Percentiles rank a stretch among this genome's conserved stretches.
These are phyloP conservation scores for Ptiloglossa arizonensis DNA, from an alignment of 1,140 invertebrate species.

Conservation along the genomic window DNA sequence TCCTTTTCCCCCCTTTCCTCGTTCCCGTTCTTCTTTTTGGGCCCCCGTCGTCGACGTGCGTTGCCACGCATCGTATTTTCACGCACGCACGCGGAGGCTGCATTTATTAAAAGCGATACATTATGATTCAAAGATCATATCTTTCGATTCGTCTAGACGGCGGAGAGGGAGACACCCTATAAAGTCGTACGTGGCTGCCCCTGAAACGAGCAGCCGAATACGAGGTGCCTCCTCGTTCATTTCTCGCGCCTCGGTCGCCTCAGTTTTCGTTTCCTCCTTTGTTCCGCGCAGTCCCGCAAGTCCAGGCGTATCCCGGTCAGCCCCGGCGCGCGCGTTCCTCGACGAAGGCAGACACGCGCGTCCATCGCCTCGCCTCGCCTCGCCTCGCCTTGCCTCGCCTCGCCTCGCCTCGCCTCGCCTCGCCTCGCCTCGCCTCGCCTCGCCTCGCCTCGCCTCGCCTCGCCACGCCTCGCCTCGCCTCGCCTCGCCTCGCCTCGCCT, in stretches of 20 bases:
- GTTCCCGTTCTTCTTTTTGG: slow-evolving; percentile 40
- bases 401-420: too few relatives aligned
- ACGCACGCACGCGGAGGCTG: slow-evolving; percentile 67
- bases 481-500: too few relatives aligned
- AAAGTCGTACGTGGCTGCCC: slow-evolving; percentile 66
- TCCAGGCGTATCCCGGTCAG: not conserved
- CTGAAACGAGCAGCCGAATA: slow-evolving; percentile 65
- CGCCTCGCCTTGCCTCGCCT: too few relatives aligned
- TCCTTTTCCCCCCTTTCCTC: slow-evolving; percentile 21
- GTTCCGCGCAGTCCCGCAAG: not conserved
- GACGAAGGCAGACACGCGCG: too few relatives aligned
- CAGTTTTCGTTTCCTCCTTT: slow-evolving; percentile 33
- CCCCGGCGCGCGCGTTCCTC: not conserved
- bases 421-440: too few relatives aligned
- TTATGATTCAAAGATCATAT: slow-evolving; percentile 80
- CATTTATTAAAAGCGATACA: slow-evolving; percentile 78
- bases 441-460: too few relatives aligned
- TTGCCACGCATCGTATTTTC: slow-evolving; percentile 61
- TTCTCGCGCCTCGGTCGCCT: slow-evolving; percentile 37
- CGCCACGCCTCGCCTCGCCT: too few relatives aligned
- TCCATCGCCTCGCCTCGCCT: too few relatives aligned
- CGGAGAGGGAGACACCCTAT: slow-evolving; percentile 74
- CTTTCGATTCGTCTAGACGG: slow-evolving; percentile 79
- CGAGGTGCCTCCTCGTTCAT: slow-evolving; percentile 49
- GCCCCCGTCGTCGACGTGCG: slow-evolving; percentile 43